Conservation (phyloP, 2,113 vertebrate species). For the Colinus virginianus region DNA sequence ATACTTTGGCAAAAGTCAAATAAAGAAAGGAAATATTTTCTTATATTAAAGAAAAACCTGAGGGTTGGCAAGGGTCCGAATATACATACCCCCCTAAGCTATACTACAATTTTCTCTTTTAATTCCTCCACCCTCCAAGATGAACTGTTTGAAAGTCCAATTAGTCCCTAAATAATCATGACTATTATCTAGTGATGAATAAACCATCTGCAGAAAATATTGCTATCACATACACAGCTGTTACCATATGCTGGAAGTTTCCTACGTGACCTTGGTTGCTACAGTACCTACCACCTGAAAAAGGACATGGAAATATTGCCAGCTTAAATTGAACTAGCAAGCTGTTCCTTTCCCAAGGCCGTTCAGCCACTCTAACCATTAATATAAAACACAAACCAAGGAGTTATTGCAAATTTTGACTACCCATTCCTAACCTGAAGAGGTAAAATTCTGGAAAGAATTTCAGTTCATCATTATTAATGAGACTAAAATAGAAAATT, state of each 20-base stretch:
- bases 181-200: conserved; percentile 61
- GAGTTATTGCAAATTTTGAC: conserved; percentile 71
- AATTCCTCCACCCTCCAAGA: conserved; percentile 26
- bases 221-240: conserved; percentile 13
- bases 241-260: conserved; percentile 61
- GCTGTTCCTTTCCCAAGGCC: conserved; percentile 76
- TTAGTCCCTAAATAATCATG: conserved; percentile 61
- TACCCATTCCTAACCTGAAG: conserved; percentile 73
- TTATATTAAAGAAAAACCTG: background rate
- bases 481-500: conserved; percentile 64
- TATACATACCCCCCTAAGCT: background rate
- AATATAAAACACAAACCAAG: conserved; percentile 70
- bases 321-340: conserved; percentile 77
- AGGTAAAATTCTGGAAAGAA: conserved; percentile 78
- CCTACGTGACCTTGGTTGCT: conserved; percentile 77
- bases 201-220: conserved; percentile 65
- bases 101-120: background rate
- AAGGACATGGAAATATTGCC: conserved; percentile 72
- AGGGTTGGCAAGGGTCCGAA: background rate
- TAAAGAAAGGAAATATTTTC: conserved; percentile 7
- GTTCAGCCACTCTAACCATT: conserved; percentile 67
- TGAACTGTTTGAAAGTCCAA: conserved; percentile 37
- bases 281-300: conserved; percentile 72
- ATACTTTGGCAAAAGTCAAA: background rate
- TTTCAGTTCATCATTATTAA: conserved; percentile 69